Percentiles rank a stretch among this genome's conserved stretches.
Evolutionary conservation across 2,113 vertebrate species (phyloP).

Genomic region (Nannobrachium achirus): DNA sequence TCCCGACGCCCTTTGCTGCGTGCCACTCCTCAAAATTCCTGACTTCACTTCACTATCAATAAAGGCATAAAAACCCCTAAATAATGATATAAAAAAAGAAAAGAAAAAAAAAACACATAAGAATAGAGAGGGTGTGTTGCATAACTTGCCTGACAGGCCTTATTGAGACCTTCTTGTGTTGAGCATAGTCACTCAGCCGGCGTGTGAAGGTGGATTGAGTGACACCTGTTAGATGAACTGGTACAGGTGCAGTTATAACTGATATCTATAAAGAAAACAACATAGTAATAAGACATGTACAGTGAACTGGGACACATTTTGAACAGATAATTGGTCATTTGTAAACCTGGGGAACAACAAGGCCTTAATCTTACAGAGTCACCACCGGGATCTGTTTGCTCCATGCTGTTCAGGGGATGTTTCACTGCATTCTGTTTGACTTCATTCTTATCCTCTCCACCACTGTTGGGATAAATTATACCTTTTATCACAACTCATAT

Average conservation of each 20-base stretch:
- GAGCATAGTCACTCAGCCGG: slow-evolving; percentile 75
- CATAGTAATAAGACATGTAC: background rate
- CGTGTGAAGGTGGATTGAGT: slow-evolving; percentile 47
- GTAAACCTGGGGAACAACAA: background rate
- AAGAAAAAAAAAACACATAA: too few relatives aligned
- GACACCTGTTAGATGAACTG: background rate
- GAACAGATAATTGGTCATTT: background rate
- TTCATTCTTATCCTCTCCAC: slow-evolving; percentile 75
- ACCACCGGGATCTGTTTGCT: background rate
- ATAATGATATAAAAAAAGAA: too few relatives aligned
- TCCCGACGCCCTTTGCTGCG: too few relatives aligned
- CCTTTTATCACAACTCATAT: slow-evolving; percentile 53
- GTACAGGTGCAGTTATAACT: background rate
- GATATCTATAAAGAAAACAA: slow-evolving; percentile 35
- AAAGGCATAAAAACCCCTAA: too few relatives aligned
- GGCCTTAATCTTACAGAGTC: slow-evolving; percentile 21
- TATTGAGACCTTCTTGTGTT: slow-evolving; percentile 20
- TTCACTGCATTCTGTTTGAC: slow-evolving; percentile 75
- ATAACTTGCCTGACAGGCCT: slow-evolving; percentile 8
- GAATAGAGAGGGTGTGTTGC: background rate
- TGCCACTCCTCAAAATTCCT: too few relatives aligned
- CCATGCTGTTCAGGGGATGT: slow-evolving; percentile 42
- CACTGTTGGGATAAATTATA: slow-evolving; percentile 49
- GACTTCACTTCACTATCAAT: too few relatives aligned
- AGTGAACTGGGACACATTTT: background rate